Conservation (phyloP, 2,113 vertebrate genomes). For the Tympanuchus pallidicinctus region DNA sequence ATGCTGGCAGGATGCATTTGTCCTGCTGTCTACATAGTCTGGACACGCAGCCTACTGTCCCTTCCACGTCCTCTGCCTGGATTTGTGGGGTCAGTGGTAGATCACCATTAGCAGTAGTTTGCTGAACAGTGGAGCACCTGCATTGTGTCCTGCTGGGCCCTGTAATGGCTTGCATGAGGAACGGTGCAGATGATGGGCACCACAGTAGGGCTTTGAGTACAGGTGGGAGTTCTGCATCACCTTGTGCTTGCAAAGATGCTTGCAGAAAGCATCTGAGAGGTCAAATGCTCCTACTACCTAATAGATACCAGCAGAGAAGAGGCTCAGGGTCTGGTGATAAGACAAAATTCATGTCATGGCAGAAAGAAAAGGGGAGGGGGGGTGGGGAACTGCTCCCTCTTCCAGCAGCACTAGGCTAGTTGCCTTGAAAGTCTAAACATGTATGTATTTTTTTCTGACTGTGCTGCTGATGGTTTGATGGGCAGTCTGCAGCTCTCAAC, state of each 20-base stretch:
- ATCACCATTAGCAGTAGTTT: not conserved
- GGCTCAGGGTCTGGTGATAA: not conserved
- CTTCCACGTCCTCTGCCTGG: not conserved
- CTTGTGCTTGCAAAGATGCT: not conserved
- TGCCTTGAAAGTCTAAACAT: not conserved
- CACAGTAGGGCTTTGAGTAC: not conserved
- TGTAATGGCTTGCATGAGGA: not conserved
- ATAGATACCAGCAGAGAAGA: not conserved
- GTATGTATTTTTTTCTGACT: fast-evolving
- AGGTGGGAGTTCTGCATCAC: not conserved
- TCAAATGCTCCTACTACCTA: not conserved
- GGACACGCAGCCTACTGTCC: not conserved
- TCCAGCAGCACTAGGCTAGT: not conserved
- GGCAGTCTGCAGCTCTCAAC: not conserved
- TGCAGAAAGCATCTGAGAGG: not conserved
- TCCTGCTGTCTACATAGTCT: not conserved
- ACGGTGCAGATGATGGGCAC: not conserved
- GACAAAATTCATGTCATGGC: not conserved
- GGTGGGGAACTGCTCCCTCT: not conserved
- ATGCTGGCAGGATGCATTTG: not conserved
- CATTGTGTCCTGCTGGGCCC: not conserved
- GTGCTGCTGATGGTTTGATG: not conserved
- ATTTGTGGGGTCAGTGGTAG: not conserved
- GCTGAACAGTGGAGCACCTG: not conserved
- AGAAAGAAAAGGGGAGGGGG: not conserved